Evolutionary conservation across 2,797 vertebrate species (phyloP), one percentile per base, ranked within the genome.

Genomic region (Selene dorsalis): DNA sequence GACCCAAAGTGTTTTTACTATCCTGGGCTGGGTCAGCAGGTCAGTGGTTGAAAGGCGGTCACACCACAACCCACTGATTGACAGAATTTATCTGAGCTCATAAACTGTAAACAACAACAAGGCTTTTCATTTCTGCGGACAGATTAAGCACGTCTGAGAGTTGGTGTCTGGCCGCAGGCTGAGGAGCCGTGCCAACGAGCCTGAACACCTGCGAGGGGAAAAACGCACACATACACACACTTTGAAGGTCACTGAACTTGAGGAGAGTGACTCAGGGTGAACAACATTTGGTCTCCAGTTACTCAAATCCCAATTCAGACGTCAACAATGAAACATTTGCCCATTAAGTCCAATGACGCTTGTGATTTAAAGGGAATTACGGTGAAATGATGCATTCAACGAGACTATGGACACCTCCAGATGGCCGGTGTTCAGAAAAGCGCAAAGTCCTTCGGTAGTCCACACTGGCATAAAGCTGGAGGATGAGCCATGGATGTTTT

Each of bases 201-300:
- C 59, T 8, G 85, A 89, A 94, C 91, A 92, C 91, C 91, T 93
- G 89, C 81, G 52, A 92, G 92, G 86, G 57, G 58, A 81, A 85
- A 84, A 48, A 28, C 68, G 64, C 68, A 52, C 80, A 45, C 78
- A 69, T 48, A 83, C 78, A 76, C 75, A 71, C 77, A 77, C 72
- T 91, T 61, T 95, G 92, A 95, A 94, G 95, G 94, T 95, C 95
- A 95, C 82, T 91, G 91, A 93, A 93, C 91, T 93, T 90, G 79
- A 87, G 89, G 79, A 87, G 87, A 89, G 76, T 90, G 92, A 94
- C 80, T 94, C 93, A 87, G 92, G 86, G 82, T 83, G 84, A 91
- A 85, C 87, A 90, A 89, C 91, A 83, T 90, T 91, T 83, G 90
- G 85, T 93, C 92, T 91, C 85, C 76, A 86, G 91, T 90, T 91